These are phyloP conservation scores for Semicossyphus pulcher DNA, from an alignment of 2,113 vertebrate species.

Conservation along the genomic window DNA sequence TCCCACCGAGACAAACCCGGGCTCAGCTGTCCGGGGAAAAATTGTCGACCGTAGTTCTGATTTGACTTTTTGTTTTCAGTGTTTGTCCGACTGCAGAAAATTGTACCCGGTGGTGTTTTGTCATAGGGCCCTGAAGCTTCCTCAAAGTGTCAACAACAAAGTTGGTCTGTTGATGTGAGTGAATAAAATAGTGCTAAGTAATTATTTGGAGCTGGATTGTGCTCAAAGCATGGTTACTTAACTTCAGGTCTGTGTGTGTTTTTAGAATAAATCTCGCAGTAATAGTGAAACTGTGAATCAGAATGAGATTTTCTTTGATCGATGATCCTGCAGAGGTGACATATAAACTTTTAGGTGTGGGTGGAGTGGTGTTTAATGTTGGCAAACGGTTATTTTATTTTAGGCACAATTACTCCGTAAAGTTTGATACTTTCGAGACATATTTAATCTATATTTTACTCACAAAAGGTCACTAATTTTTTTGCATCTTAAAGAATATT, in stretches of 20 bases:
- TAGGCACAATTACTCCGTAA: conserved; percentile 6
- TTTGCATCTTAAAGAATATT: background rate
- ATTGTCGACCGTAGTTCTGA: conserved; percentile 59
- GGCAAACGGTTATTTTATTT: conserved; percentile 45
- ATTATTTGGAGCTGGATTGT: conserved; percentile 25
- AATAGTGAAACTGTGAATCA: conserved; percentile 75
- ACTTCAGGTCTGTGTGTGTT: conserved; percentile 50
- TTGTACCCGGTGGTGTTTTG: conserved; percentile 47
- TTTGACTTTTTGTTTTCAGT: conserved; percentile 27
- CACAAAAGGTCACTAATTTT: background rate
- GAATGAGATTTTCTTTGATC: conserved; percentile 66
- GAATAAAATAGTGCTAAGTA: conserved; percentile 10
- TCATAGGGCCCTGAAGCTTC: conserved; percentile 49
- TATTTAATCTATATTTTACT: background rate
- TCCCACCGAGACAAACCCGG: conserved; percentile 22
- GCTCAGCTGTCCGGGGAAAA: conserved; percentile 54
- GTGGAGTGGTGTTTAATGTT: conserved; percentile 53
- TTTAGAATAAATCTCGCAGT: conserved; percentile 64
- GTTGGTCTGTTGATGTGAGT: conserved; percentile 21
- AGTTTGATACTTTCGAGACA: background rate
- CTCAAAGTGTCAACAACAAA: conserved; percentile 41
- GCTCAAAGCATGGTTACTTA: conserved; percentile 25
- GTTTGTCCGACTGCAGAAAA: conserved; percentile 44
- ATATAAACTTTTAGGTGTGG: conserved; percentile 51
- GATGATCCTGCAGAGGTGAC: conserved; percentile 63